These are phyloP conservation scores for Aegithalos caudatus DNA, from an alignment of 2,113 vertebrate genomes.

Conservation along the genomic window DNA sequence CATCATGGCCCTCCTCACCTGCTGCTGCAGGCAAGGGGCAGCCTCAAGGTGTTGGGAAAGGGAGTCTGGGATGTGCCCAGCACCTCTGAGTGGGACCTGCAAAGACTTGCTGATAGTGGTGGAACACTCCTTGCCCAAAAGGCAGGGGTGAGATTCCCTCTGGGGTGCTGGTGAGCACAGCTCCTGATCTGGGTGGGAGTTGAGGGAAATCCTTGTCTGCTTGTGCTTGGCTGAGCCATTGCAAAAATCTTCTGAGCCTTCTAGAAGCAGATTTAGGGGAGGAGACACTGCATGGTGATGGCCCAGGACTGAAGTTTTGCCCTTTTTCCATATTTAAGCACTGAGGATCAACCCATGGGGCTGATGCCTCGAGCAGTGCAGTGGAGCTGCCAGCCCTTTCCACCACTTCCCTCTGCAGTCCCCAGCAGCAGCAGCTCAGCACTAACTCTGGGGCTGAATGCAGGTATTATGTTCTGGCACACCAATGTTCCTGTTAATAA, in stretches of 20 bases:
- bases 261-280: background rate
- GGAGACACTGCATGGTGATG: fast-evolving
- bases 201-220: background rate
- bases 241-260: background rate
- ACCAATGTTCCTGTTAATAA: constrained; percentile 52
- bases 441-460: background rate
- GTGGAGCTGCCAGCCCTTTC: background rate
- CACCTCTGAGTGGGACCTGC: background rate
- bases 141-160: background rate
- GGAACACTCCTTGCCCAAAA: background rate
- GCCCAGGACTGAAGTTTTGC: background rate
- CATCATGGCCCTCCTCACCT: background rate
- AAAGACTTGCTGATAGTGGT: background rate
- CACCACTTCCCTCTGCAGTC: background rate
- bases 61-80: background rate
- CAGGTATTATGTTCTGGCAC: constrained; percentile 41
- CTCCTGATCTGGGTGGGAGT: background rate
- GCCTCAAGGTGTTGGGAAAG: background rate
- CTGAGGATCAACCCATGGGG: background rate
- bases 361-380: background rate
- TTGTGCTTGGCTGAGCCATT: background rate
- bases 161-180: background rate
- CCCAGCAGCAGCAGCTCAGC: background rate
- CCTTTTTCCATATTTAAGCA: fast-evolving
- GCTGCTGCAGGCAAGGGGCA: background rate